These are phyloP conservation scores for Oryzias celebensis DNA, from an alignment of 2,113 vertebrate genomes.

Conservation along the genomic window DNA sequence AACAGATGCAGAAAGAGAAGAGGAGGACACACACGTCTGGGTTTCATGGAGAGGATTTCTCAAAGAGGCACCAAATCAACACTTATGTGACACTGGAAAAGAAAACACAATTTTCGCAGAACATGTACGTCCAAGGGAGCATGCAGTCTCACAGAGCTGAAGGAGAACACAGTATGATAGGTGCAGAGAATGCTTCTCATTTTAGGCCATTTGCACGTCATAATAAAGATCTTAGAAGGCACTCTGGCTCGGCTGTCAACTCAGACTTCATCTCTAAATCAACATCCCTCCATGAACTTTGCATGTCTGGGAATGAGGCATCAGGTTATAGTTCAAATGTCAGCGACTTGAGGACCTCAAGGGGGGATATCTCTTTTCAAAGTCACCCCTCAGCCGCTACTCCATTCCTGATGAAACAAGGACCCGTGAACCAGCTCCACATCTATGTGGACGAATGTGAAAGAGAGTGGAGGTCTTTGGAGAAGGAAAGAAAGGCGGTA, in stretches of 20 bases:
- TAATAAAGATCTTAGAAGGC: conserved; percentile 46
- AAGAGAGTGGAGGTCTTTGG: conserved; percentile 79
- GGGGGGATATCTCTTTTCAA: conserved; percentile 60
- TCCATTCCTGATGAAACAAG: conserved; percentile 60
- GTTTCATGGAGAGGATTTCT: conserved; percentile 30
- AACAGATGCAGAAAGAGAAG: conserved; percentile 57
- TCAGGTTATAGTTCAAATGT: conserved; percentile 60
- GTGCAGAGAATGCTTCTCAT: conserved; percentile 28
- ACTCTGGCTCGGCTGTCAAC: conserved; percentile 17
- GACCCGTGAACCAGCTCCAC: conserved; percentile 73
- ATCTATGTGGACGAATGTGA: conserved; percentile 79
- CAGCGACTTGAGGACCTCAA: conserved; percentile 44
- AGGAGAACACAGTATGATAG: conserved; percentile 28
- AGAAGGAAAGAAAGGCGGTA: conserved; percentile 86
- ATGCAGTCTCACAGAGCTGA: conserved; percentile 36
- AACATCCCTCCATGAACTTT: conserved; percentile 20
- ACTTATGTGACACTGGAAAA: conserved; percentile 30
- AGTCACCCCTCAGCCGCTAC: conserved; percentile 40
- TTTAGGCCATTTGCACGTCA: conserved; percentile 43
- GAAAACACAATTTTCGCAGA: conserved; percentile 44
- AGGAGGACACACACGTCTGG: conserved; percentile 30
- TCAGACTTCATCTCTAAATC: conserved; percentile 57
- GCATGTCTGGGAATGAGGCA: conserved; percentile 57
- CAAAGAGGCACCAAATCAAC: conserved; percentile 26
- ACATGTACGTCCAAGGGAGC: conserved; percentile 32